A percentile compares a stretch with the other conserved stretches of the same genome.
phyloP scores from a whole-genome alignment of 2,797 vertebrate genomes.

The Pagetopsis macropterus region DNA sequence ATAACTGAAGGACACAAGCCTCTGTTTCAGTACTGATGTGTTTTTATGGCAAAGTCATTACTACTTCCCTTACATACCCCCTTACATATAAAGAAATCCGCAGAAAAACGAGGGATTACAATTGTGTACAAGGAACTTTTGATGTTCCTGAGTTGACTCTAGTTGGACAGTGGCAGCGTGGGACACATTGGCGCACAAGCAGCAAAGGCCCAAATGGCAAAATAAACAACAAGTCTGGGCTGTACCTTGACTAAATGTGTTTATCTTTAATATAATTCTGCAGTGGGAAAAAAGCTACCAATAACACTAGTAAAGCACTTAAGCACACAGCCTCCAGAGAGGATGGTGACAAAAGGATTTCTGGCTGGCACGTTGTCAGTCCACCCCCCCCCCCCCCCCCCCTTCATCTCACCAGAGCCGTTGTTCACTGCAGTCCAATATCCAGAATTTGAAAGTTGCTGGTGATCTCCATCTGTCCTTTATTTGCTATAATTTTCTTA shows the following conservation, averaged over 20 bases:
- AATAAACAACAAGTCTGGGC: neutral
- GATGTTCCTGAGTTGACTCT: conserved; percentile 15
- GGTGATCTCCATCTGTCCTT: neutral
- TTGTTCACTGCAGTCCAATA: conserved; percentile 28
- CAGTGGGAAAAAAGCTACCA: neutral
- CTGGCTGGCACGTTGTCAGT: conserved; percentile 65
- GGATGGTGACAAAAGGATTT: conserved; percentile 70
- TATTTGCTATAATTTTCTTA: neutral
- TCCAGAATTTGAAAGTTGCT: neutral
- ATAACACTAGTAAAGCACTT: conserved; percentile 53
- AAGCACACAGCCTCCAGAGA: conserved; percentile 52
- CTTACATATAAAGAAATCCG: conserved; percentile 14
- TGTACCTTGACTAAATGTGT: conserved; percentile 28
- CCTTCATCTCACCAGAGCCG: conserved; percentile 28
- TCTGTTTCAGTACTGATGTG: neutral
- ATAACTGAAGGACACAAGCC: neutral
- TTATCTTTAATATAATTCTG: conserved; percentile 42
- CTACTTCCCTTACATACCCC: conserved; percentile 5
- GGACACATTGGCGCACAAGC: conserved; percentile 24
- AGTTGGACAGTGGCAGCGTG: neutral
- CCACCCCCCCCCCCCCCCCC: conserved; percentile 18
- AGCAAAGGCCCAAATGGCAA: conserved; percentile 12
- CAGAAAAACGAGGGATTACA: conserved; percentile 7
- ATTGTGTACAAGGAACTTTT: conserved; percentile 11
- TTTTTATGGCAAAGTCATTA: conserved; percentile 17